Evolutionary conservation across 2,888 invertebrate species (phyloP).

Genomic region (Eupithecia dodoneata): DNA sequence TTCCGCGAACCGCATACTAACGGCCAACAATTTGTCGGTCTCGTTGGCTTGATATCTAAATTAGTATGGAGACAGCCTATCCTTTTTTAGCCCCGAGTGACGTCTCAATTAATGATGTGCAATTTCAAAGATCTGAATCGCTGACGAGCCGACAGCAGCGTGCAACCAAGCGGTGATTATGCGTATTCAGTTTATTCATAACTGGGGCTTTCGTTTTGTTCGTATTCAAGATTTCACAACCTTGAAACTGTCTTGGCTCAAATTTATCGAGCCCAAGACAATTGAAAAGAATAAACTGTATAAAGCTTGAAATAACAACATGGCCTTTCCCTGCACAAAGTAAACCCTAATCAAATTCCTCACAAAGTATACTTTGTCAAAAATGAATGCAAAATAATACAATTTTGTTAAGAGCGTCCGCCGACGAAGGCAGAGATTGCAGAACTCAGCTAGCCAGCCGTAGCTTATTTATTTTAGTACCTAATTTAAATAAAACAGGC

Average conservation of each 20-base stretch:
- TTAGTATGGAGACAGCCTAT: constrained; percentile 77
- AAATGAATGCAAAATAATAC: constrained; percentile 83
- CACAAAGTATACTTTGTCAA: constrained; percentile 73
- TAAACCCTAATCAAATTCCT: constrained; percentile 54
- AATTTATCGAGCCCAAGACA: neutral
- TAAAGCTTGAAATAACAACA: constrained; percentile 10
- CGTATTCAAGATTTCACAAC: neutral
- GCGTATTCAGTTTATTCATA: constrained; percentile 45
- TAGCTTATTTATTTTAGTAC: constrained; percentile 78
- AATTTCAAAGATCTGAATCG: constrained; percentile 76
- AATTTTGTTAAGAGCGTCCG: constrained; percentile 76
- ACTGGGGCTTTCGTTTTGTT: constrained; percentile 26
- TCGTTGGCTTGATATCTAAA: constrained; percentile 79
- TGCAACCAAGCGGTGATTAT: constrained; percentile 45
- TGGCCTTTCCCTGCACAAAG: constrained; percentile 45
- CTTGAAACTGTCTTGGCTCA: neutral
- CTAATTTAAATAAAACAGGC: constrained; percentile 81
- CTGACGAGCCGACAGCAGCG: constrained; percentile 44
- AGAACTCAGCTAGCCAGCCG: constrained; percentile 67
- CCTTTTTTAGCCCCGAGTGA: constrained; percentile 66
- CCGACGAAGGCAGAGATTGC: constrained; percentile 63
- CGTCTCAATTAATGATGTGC: constrained; percentile 79
- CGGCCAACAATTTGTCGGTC: constrained; percentile 77
- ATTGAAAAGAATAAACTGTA: neutral
- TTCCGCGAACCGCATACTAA: constrained; percentile 73